Evolutionary conservation across 2,113 vertebrate genomes (phyloP).

Genomic region (Istiophorus platypterus): DNA sequence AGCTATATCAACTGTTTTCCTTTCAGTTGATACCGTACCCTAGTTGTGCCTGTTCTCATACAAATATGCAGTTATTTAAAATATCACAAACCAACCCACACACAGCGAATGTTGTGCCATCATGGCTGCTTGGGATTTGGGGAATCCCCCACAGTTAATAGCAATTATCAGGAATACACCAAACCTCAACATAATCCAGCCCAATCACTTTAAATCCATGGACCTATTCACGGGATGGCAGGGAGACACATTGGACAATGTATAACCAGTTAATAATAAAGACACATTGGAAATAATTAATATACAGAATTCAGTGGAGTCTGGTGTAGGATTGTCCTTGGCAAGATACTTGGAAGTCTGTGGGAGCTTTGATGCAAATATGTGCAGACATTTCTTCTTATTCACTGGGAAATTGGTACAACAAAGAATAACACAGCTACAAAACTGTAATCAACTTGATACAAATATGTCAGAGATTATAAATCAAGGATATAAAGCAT

Average conservation of each 20-base stretch:
- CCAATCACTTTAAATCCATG: not conserved
- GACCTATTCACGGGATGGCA: not conserved
- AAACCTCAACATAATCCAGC: slow-evolving; percentile 4
- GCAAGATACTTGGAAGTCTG: not conserved
- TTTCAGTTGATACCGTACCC: slow-evolving; percentile 10
- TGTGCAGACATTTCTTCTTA: not conserved
- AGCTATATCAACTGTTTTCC: not conserved
- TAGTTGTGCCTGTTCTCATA: not conserved
- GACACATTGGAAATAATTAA: not conserved
- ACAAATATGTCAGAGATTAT: slow-evolving; percentile 5
- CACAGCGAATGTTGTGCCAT: not conserved
- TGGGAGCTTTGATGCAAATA: not conserved
- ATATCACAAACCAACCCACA: not conserved
- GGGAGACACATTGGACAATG: not conserved
- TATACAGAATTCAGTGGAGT: not conserved
- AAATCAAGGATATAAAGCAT: not conserved
- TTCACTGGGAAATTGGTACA: not conserved
- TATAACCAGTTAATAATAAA: not conserved
- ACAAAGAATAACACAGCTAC: slow-evolving; percentile 2
- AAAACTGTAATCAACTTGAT: not conserved
- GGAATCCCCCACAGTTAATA: not conserved
- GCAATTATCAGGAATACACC: not conserved
- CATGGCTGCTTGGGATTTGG: not conserved
- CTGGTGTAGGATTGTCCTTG: not conserved
- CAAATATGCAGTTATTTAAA: slow-evolving; percentile 24